These are phyloP conservation scores for Drosophila kanapiae DNA, from an alignment of 1,140 invertebrate species.

Conservation along the genomic window DNA sequence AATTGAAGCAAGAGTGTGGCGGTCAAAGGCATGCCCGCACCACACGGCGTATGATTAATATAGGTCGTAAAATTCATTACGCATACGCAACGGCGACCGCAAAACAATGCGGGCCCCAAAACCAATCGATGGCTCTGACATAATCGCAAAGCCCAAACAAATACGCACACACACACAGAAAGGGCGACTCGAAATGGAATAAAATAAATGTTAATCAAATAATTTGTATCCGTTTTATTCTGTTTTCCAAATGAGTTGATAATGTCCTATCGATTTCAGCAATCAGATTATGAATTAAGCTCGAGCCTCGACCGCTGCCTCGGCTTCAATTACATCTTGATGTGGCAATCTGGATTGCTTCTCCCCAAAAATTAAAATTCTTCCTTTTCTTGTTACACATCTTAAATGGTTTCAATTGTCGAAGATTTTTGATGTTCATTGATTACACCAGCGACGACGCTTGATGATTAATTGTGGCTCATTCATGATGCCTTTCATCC, in stretches of 20 bases:
- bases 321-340: slow-evolving; percentile 10
- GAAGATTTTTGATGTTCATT: not conserved
- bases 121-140: slow-evolving; percentile 42
- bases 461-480: slow-evolving; percentile 10
- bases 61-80: slow-evolving; percentile 40
- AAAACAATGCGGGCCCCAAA: slow-evolving; percentile 46
- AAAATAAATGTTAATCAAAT: slow-evolving; percentile 31
- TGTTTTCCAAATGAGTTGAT: slow-evolving; percentile 8
- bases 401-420: slow-evolving; percentile 27
- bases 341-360: not conserved
- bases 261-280: slow-evolving; percentile 30
- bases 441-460: not conserved
- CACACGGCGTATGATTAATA: slow-evolving; percentile 68
- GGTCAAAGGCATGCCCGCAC: slow-evolving; percentile 14
- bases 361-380: slow-evolving; percentile 3
- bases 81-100: slow-evolving; percentile 58
- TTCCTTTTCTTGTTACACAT: not conserved
- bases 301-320: not conserved
- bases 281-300: slow-evolving; percentile 35
- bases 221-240: slow-evolving; percentile 11
- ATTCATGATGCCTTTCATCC: not conserved
- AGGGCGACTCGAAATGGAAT: slow-evolving; percentile 6
- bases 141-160: slow-evolving; percentile 42
- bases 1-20: slow-evolving; percentile 53
- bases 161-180: not conserved